Conservation (phyloP, 2,113 vertebrate genomes). For the Mesoclemmys tuberculata region DNA sequence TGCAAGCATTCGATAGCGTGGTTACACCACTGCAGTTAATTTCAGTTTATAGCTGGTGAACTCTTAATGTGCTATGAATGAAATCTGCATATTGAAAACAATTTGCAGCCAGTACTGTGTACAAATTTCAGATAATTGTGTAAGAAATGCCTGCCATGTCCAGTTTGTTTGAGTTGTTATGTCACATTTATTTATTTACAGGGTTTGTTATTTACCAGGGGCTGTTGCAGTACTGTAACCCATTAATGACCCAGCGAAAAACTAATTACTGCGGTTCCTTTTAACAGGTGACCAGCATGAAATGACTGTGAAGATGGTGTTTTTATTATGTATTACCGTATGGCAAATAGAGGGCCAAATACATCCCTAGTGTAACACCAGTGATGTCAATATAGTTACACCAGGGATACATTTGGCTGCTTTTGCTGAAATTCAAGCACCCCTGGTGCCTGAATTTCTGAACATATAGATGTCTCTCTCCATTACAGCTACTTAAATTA, state of each 20-base stretch:
- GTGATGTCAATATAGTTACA: neutral
- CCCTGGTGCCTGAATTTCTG: neutral
- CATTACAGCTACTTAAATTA: neutral
- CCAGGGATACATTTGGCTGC: neutral
- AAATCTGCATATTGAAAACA: conserved; percentile 15
- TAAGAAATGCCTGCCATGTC: conserved; percentile 12
- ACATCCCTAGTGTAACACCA: neutral
- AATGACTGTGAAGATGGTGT: neutral
- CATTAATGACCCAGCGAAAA: conserved; percentile 12
- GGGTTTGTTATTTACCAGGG: conserved; percentile 22
- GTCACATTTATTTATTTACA: neutral
- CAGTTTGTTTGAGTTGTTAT: neutral
- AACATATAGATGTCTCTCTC: neutral
- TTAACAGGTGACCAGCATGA: conserved; percentile 31
- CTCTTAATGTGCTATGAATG: conserved; percentile 14
- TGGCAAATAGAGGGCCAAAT: neutral
- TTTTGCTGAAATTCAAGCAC: neutral
- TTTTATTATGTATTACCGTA: neutral
- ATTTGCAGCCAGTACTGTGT: neutral
- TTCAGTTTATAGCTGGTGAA: neutral
- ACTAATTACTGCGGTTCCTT: neutral
- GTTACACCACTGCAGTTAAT: neutral
- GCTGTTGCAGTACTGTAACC: neutral
- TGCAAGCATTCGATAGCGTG: neutral
- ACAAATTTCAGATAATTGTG: conserved; percentile 14